Conservation (phyloP, 2,888 invertebrate species). For the Napeogenes inachia region DNA sequence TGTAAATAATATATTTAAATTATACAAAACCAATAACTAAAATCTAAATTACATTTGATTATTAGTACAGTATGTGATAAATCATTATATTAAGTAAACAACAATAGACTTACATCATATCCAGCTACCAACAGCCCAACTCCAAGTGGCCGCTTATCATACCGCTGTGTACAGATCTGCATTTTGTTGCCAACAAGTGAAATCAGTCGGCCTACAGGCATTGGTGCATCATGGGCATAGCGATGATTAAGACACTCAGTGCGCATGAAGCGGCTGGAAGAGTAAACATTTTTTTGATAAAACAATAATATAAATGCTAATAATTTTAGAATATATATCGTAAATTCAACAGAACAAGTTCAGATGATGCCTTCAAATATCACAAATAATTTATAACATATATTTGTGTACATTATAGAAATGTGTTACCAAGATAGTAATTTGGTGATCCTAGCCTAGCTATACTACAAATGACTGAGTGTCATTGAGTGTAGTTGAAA, state of each 20-base stretch:
- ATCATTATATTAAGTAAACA: background rate
- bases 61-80: background rate
- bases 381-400: no score
- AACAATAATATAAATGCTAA: no score
- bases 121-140: slow-evolving; percentile 98
- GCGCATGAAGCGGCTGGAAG: slow-evolving; percentile 91
- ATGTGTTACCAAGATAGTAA: no score
- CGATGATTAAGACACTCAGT: slow-evolving; percentile 96
- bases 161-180: slow-evolving; percentile 97
- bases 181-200: slow-evolving; percentile 94
- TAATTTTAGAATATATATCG: no score
- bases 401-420: no score
- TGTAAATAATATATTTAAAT: background rate
- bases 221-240: slow-evolving; percentile 91
- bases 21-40: background rate
- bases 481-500: no score
- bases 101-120: slow-evolving; percentile 86
- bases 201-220: slow-evolving; percentile 93
- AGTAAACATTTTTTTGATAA: background rate
- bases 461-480: no score
- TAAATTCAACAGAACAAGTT: no score
- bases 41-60: background rate
- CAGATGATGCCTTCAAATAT: no score
- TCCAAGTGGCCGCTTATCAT: slow-evolving; percentile 97
- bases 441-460: no score